Base-by-base conservation (phyloP, 2,797 vertebrate genomes). In the Adelosebastes latens region DNA sequence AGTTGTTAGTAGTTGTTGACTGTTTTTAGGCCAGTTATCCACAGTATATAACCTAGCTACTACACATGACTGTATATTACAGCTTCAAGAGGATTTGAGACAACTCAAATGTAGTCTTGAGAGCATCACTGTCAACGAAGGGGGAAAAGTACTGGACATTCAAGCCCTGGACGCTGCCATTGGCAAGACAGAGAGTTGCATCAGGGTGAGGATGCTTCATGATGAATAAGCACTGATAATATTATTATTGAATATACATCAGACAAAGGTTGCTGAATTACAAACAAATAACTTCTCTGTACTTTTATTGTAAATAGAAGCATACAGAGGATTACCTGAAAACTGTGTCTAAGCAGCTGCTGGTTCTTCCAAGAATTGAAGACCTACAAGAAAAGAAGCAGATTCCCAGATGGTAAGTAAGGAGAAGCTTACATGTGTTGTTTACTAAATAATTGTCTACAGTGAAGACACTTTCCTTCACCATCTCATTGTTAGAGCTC, bases 11-110 rank as follows among this genome's bases (percentile, higher is more conserved):
- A 16, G 32, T 34, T 62, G 9, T 10, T 62, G 46, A 10, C 10
- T 31, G 11, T 22, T 75, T 36, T 46, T 10, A n/a, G n/a, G 2
- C 14, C 11, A 59, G 31, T 36, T 71, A 46, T 71, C 5, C n/a
- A 64, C 55, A 11, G 11, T 29, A 24, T 72, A 4, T 59, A 42
- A 42, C 14, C 39, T 42, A 27, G 24, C 16, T 32, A 22, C 7
- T 73, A 27, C 25, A 20, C 16, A 75, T 6, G 56, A 25, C 20
- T 73, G 16, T 88, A 49, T 66, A 24, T 85, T 88, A 25, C 71
- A 98, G 97, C 96, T 96, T 77, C 95, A 96, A 78, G 94, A 96
- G 70, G 95, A 97, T 69, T 90, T 97, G 86, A 88, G 79, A 56
- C 86, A 95, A 36, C 90, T 97, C 80, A 95, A 88, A 88, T 88